Evolutionary conservation across 2,797 vertebrate species (phyloP).

Genomic region (Lepilemur septentrionalis): DNA sequence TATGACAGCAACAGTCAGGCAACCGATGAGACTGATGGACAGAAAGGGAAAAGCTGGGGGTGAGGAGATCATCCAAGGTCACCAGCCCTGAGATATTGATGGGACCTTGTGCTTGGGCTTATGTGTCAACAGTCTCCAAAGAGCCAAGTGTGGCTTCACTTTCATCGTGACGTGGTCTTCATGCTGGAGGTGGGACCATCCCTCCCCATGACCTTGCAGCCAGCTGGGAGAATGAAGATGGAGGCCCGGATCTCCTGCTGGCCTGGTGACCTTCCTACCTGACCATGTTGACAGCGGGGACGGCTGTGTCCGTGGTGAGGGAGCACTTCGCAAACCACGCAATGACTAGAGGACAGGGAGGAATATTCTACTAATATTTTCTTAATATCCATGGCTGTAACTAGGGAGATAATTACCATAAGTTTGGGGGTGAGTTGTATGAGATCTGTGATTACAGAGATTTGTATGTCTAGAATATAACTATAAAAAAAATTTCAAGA

Average conservation of each 20-base stretch:
- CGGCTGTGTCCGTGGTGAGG: accelerated
- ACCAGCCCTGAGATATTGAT: not conserved
- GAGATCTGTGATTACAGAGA: not conserved
- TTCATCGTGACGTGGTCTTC: not conserved
- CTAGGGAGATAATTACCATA: accelerated
- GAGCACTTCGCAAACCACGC: not conserved
- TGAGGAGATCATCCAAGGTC: not conserved
- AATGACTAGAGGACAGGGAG: too few species aligned
- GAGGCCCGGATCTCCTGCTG: not conserved
- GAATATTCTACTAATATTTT: not conserved
- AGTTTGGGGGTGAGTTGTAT: not conserved
- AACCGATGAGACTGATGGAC: not conserved
- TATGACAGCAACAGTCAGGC: not conserved
- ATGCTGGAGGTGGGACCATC: not conserved
- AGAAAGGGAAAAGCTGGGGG: not conserved
- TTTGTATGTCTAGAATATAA: not conserved
- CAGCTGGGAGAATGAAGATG: not conserved
- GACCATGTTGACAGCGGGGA: not conserved
- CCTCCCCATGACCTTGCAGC: not conserved
- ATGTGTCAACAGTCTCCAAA: not conserved
- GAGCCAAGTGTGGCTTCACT: not conserved
- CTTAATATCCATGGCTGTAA: not conserved
- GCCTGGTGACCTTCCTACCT: not conserved
- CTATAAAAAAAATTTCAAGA: not conserved
- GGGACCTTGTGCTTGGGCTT: not conserved